Percentiles rank a stretch among this genome's conserved stretches.
Conservation (phyloP, 2,113 vertebrate genomes). For the Monarcha castaneiventris region DNA sequence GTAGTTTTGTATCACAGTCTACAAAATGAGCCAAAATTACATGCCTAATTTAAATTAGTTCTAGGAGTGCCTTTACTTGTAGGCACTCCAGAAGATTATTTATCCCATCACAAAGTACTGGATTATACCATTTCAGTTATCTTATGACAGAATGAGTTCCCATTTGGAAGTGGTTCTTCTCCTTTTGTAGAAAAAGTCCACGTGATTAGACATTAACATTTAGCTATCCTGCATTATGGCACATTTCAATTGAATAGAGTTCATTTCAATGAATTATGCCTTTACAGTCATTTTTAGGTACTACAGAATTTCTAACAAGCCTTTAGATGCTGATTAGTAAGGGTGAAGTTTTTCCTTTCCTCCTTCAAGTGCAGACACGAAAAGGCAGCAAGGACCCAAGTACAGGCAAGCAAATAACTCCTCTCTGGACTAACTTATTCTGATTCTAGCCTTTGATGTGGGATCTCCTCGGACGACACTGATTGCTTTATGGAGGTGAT, state of each 20-base stretch:
- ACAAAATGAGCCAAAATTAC: not conserved
- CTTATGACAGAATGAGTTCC: not conserved
- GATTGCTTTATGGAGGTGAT: not conserved
- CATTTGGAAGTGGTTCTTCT: not conserved
- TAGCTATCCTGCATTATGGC: not conserved
- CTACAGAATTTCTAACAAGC: not conserved
- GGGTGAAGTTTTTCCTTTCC: not conserved
- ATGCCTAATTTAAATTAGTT: not conserved
- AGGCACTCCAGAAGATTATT: not conserved
- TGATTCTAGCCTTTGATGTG: not conserved
- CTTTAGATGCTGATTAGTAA: not conserved
- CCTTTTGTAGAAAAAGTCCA: not conserved
- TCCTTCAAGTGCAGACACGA: rapidly evolving
- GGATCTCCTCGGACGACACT: not conserved
- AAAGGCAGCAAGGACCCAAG: not conserved
- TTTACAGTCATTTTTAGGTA: not conserved
- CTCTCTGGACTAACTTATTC: not conserved
- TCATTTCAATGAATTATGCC: not conserved
- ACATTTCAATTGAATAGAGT: not conserved
- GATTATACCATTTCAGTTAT: not conserved
- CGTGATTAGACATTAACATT: not conserved
- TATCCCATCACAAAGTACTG: not conserved
- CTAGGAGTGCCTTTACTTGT: not conserved
- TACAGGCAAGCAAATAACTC: not conserved
- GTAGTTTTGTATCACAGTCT: not conserved